A percentile compares a stretch with the other conserved stretches of the same genome.
Evolutionary conservation across 30 jellyfish, hydroid and myxozoan genomes (phyloP).

Genomic region (Nemopilema nomurai): DNA sequence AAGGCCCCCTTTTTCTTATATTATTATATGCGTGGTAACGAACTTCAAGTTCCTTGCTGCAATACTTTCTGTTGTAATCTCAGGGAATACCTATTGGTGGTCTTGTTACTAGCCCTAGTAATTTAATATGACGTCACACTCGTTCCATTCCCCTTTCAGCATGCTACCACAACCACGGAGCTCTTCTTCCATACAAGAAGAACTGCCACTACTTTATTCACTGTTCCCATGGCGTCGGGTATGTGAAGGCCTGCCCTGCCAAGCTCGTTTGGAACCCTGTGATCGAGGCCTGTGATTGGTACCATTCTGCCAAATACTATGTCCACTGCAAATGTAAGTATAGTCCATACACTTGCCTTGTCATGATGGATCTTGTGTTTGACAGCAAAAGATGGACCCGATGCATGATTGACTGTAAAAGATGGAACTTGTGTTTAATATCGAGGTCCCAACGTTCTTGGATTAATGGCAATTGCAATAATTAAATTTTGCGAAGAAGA

Average conservation of each 20-base stretch:
- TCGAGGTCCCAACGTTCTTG: too few species aligned
- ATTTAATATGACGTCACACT: neutral
- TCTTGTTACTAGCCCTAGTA: too few species aligned
- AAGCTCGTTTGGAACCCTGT: constrained; percentile 5
- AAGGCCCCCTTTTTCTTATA: too few species aligned
- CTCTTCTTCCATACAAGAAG: constrained; percentile 18
- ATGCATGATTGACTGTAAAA: too few species aligned
- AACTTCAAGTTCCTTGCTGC: too few species aligned
- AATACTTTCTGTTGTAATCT: too few species aligned
- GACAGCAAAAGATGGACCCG: too few species aligned
- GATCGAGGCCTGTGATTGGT: constrained; percentile 9
- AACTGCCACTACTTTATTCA: constrained; percentile 41
- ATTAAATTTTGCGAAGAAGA: too few species aligned
- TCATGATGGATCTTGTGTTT: neutral
- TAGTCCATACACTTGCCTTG: neutral
- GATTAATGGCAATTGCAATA: too few species aligned
- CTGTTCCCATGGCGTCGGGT: constrained; percentile 9
- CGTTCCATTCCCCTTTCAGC: constrained; percentile 11
- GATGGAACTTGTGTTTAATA: too few species aligned
- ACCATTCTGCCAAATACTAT: neutral
- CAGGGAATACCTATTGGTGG: too few species aligned
- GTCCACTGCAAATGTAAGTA: neutral
- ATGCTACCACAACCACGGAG: constrained; percentile 12
- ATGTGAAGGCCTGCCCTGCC: constrained; percentile 9
- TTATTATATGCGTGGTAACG: too few species aligned